Percentiles rank a stretch among this genome's conserved stretches.
phyloP scores from a whole-genome alignment of 2,888 invertebrate genomes.

The Volucella inflata region DNA sequence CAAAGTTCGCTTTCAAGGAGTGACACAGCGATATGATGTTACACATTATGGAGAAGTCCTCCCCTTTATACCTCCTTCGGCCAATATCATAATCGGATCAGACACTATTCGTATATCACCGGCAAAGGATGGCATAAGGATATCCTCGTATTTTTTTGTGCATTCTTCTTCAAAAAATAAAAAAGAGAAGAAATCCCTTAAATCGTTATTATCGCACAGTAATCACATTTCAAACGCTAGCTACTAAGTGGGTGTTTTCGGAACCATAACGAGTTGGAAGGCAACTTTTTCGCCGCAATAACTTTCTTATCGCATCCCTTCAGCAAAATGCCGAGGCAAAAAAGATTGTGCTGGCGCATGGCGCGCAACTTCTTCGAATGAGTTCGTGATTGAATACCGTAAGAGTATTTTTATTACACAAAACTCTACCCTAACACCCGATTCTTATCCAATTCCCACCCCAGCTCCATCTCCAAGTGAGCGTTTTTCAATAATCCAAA shows the following conservation, averaged over 20 bases:
- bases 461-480: conserved; percentile 16
- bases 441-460: not conserved
- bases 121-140: conserved; percentile 9
- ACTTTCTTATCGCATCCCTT: conserved; percentile 60
- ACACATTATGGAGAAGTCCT: conserved; percentile 26
- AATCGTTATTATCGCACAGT: conserved; percentile 50
- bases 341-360: conserved; percentile 23
- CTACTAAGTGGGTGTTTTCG: conserved; percentile 14
- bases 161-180: no score
- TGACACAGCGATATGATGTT: conserved; percentile 40
- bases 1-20: conserved; percentile 12
- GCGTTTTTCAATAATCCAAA: conserved; percentile 48
- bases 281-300: conserved; percentile 42
- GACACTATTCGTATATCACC: conserved; percentile 21
- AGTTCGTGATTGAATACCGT: conserved; percentile 65
- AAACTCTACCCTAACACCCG: not conserved
- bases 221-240: conserved; percentile 33
- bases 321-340: conserved; percentile 13
- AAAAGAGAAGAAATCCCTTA: conserved; percentile 28
- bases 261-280: conserved; percentile 31
- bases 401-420: conserved; percentile 52
- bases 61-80: conserved; percentile 1
- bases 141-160: not conserved
- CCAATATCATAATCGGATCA: conserved; percentile 53
- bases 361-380: conserved; percentile 5